Evolutionary conservation across 2,797 vertebrate species (phyloP), one percentile per base, ranked within the genome.

Genomic region (Capromys pilorides): DNA sequence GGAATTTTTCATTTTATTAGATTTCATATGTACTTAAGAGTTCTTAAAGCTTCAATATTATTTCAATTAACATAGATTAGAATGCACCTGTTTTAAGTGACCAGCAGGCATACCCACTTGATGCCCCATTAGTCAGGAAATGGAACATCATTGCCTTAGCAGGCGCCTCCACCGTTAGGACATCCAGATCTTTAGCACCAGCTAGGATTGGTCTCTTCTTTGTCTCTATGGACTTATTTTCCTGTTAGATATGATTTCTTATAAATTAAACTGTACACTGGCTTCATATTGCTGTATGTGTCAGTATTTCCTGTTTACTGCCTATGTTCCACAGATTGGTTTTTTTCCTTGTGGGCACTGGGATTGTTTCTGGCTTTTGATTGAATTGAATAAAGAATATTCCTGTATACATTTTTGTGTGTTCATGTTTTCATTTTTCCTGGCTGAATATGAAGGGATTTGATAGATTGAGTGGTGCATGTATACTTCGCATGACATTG

Each of bases 301-400:
- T 66, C 61, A 79, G 54, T 69, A 79, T 24, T 89, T 86, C 28
- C n/a, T 89, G 54, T 39, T 54, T 90, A 66, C 19, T 59, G 21
- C 62, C 41, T 83, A 31, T 66, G 33, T 80, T 84, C 49, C 18
- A 31, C 36, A 3, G 49, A 41, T 86, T 86, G 81, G 45, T 73
- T 78, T 93, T 77, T 93, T 86, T 73, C 33, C 21, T 83, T 64
- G 0, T 84, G n/a, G 86, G 64, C 28, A 54, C 0, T 61, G 24
- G 39, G 26, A 51, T 69, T 45, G 26, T 82, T 51, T 80, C 79
- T 80, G 73, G 19, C 24, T 81, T 86, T 77, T 83, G 36, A 9
- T 77, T 91, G 6, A 71, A 59, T 28, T 71, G 41, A 94, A 71
- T 95, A 89, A 90, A 81, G 45, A 92, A 86, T 21, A 39, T 64